Conservation (phyloP, 2,888 invertebrate genomes). For the Perdita meconis region DNA sequence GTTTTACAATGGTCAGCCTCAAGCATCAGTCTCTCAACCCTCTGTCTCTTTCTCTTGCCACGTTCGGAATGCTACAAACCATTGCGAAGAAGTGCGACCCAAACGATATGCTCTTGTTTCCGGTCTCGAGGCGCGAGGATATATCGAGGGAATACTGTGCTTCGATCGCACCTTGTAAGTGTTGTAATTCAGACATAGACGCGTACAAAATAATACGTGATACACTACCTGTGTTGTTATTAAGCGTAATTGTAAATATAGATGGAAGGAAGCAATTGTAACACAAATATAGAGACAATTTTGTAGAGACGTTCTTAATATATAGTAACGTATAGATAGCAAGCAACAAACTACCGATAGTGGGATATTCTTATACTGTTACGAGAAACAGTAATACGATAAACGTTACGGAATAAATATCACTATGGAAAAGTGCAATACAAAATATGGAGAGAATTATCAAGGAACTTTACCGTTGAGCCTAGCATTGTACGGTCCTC, state of each 20-base stretch:
- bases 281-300: constrained; percentile 27
- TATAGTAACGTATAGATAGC: constrained; percentile 35
- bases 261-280: constrained; percentile 50
- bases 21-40: no score
- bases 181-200: neutral
- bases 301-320: constrained; percentile 24
- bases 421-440: constrained; percentile 28
- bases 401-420: constrained; percentile 33
- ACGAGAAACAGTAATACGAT: constrained; percentile 23
- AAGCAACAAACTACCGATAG: constrained; percentile 65
- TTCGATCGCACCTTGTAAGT: no score
- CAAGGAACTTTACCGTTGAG: constrained; percentile 89
- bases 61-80: no score
- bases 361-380: constrained; percentile 39
- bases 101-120: no score
- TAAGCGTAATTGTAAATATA: constrained; percentile 32
- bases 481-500: constrained; percentile 94
- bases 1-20: no score
- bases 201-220: constrained; percentile 14
- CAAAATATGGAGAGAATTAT: neutral
- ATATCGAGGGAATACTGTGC: no score
- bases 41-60: no score
- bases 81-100: no score
- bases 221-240: constrained; percentile 45
- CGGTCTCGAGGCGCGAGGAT: no score